Base-by-base conservation (phyloP, 2,888 invertebrate species). In the Scaptomyza polygonia region DNA sequence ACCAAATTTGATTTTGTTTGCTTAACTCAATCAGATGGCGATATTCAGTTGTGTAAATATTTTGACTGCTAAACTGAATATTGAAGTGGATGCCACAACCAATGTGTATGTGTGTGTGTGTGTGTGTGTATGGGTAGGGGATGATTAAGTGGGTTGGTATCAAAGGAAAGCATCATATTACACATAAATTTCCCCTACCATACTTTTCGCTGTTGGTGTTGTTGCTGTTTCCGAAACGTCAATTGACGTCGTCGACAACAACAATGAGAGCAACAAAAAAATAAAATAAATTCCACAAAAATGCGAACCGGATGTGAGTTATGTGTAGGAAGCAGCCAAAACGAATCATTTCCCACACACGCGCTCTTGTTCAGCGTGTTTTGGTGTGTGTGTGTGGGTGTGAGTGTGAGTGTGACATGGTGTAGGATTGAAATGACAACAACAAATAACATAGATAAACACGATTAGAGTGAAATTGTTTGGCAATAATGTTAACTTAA, bases 251-350 rank as follows among this genome's bases (percentile, higher is more conserved):
- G 47, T 21, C 45, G 32, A 39, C 68, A 45, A 48, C 51, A 62
- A 56, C 29, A 47, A 27, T 27, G 49, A 42, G n/a, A n/a, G n/a
- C 21, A 54, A 18, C 32, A 34, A 21, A 18, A 47, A 30, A 27
- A 40, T 14, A n/a, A 34, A 65, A 55, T 61, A 54, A 62, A 75
- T 57, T 48, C 69, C 76, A 69, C 65, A 74, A 69, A 74, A 82
- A 81, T 70, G 56, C 39, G 67, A 79, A 66, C 29, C 75, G 83
- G 81, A 82, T 84, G 82, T 71, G 75, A 72, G 77, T 78, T 79
- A 79, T 83, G 74, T 75, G 72, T 55, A 63, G 70, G 65, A 80
- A 73, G 78, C 70, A 75, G 40, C 42, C 64, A 55, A 69, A 72
- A 56, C 66, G 59, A 71, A 63, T 67, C 73, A 63, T 57, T 79